A percentile compares a stretch with the other conserved stretches of the same genome.
phyloP scores from a whole-genome alignment of 92 coral and sea anemone species.

The Epizoanthus stellaris region DNA sequence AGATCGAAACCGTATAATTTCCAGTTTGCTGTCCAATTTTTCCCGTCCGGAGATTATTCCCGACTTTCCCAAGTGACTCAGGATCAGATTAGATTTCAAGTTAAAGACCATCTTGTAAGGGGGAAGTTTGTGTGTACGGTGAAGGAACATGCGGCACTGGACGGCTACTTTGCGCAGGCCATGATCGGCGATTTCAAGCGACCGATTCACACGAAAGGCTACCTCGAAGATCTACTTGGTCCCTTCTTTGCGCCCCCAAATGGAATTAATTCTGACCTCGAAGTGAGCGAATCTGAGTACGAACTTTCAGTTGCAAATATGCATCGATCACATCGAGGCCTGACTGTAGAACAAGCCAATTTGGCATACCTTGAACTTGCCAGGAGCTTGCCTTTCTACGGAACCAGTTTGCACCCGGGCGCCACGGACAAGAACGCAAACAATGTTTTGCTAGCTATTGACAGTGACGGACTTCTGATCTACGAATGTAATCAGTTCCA shows the following conservation, averaged over 20 bases:
- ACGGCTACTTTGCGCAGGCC: conserved; percentile 90
- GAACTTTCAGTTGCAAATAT: conserved; percentile 72
- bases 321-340: conserved; percentile 82
- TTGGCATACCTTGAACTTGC: conserved; percentile 75
- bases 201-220: conserved; percentile 81
- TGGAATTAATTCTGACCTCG: conserved; percentile 85
- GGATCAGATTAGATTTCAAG: conserved; percentile 77
- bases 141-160: conserved; percentile 80
- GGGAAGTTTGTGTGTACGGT: conserved; percentile 77
- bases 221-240: conserved; percentile 84
- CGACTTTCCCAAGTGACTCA: conserved; percentile 64
- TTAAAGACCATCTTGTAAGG: conserved; percentile 84
- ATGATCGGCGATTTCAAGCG: conserved; percentile 84
- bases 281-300: conserved; percentile 76
- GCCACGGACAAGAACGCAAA: conserved; percentile 77
- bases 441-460: conserved; percentile 71
- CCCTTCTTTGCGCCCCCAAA: conserved; percentile 89
- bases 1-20: conserved; percentile 85
- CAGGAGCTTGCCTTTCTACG: conserved; percentile 70
- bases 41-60: conserved; percentile 66
- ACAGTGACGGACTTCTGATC: conserved; percentile 76
- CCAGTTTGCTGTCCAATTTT: conserved; percentile 90
- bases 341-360: conserved; percentile 78
- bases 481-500: conserved; percentile 61
- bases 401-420: conserved; percentile 76